Evolutionary conservation across 2,888 invertebrate species (phyloP), one percentile per base, ranked within the genome.

Genomic region (Pseudolycoriella hygida): DNA sequence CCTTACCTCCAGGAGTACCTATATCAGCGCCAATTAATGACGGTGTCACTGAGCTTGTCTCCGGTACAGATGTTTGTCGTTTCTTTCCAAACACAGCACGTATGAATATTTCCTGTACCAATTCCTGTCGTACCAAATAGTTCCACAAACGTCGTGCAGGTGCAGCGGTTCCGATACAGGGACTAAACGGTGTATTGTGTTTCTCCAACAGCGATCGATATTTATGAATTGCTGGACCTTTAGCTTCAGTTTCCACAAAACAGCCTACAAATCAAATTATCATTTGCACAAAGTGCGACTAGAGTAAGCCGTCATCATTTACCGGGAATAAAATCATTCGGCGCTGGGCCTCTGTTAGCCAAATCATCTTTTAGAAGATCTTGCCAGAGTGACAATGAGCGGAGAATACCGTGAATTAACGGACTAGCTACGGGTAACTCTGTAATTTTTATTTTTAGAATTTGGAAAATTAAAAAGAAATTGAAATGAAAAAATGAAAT

Each of bases 341-440:
- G 83, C 2, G 87, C 76, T n/a, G 87, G 79, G 4, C 79, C 73
- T 49, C 80, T 78, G 1, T 73, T 60, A 53, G 89, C 85, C 45
- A 89, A 58, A 52, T 83, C 83, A 50, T 81, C 81, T 39, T 77
- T 75, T 32, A 90, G 68, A 49, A 77, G 71, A 49, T 85, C 84
- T 60, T 89, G 82, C 98, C 98, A 98, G 49, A 81, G 80, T 47
- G 83, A 80, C 46, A 96, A 73, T 30, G 85, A 78, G 44, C 89
- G 76, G 49, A 97, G 64, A 20, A 87, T 80, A 19, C 85, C 84
- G 63, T 97, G 94, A 44, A 96, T 81, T 52, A 92, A 73, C 0
- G 97, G 96, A 58, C 93, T 93, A 18, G 88, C 81, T 14, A 92
- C 90, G 17, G 96, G 92, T 47, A 97, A 67, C 66, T 97, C 96